Conservation (phyloP, 2,888 invertebrate genomes). For the Cyrtodaria siliqua region DNA sequence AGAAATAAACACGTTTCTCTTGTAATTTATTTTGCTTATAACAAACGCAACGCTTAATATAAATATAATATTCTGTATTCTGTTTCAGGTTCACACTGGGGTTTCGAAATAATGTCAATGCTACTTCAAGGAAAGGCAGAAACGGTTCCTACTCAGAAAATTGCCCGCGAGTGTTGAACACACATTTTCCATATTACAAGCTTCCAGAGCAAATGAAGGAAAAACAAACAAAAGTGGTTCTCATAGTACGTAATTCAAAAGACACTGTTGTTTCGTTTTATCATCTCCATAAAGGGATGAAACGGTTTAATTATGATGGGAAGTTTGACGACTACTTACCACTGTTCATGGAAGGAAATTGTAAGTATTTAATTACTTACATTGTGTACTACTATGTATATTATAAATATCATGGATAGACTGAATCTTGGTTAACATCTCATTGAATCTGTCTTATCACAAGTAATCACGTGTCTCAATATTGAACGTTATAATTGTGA, state of each 20-base stretch:
- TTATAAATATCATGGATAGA: no score
- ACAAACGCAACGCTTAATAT: no score
- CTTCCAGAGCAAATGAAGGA: conserved; percentile 43
- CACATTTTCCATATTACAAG: conserved; percentile 54
- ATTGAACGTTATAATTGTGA: no score
- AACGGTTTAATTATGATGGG: conserved; percentile 11
- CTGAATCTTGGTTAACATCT: no score
- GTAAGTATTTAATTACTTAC: no score
- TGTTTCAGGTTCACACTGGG: conserved; percentile 63
- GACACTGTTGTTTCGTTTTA: conserved; percentile 56
- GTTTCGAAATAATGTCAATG: conserved; percentile 61
- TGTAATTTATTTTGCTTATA: no score
- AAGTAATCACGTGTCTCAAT: no score
- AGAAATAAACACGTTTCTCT: no score
- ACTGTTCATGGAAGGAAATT: conserved; percentile 19
- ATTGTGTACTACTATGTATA: no score
- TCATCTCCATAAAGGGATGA: conserved; percentile 29
- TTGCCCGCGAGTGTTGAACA: conserved; percentile 59
- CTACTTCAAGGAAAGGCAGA: conserved; percentile 54
- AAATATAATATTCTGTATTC: no score
- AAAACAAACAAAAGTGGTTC: conserved; percentile 29
- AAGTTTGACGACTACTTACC: conserved; percentile 15
- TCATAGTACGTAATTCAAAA: conserved; percentile 51
- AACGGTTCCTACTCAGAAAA: conserved; percentile 30
- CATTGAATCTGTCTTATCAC: no score